These are phyloP conservation scores for Tachuris rubrigastra DNA, from an alignment of 2,113 vertebrate genomes.

Conservation along the genomic window DNA sequence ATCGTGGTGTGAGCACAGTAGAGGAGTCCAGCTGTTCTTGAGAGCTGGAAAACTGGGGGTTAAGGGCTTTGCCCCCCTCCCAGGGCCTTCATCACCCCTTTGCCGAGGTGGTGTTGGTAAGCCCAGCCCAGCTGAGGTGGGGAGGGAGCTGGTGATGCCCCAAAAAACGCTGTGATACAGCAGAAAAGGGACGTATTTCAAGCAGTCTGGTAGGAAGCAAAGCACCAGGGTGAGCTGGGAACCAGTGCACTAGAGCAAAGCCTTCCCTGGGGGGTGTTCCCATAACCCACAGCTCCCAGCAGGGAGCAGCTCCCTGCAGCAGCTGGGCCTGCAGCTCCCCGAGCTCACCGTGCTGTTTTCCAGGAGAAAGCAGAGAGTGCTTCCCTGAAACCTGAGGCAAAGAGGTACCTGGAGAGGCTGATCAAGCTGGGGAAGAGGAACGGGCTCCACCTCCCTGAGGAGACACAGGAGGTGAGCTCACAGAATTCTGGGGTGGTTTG, in stretches of 20 bases:
- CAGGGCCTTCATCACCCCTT: accelerated
- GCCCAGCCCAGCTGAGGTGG: accelerated
- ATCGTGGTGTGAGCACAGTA: accelerated
- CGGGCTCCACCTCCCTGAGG: constrained; percentile 87
- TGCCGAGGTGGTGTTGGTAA: background rate
- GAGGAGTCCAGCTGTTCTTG: accelerated
- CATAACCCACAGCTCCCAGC: accelerated
- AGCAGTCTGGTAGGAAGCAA: accelerated
- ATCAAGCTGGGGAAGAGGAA: constrained; percentile 89
- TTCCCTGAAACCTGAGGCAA: constrained; percentile 78
- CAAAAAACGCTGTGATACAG: accelerated
- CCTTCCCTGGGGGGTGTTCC: no score
- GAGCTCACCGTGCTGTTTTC: background rate
- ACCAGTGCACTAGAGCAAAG: background rate
- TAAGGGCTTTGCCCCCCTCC: background rate
- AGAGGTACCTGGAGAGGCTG: constrained; percentile 88
- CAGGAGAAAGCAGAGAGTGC: constrained; percentile 79
- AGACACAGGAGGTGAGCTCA: constrained; percentile 83
- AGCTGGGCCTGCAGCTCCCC: background rate
- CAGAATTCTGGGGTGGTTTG: accelerated
- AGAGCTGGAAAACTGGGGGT: background rate
- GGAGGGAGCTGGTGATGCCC: background rate
- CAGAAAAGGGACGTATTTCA: accelerated
- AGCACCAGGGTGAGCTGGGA: background rate
- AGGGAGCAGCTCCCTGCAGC: background rate